Conservation (phyloP, 1,140 invertebrate genomes). For the Caerostris extrusa region DNA sequence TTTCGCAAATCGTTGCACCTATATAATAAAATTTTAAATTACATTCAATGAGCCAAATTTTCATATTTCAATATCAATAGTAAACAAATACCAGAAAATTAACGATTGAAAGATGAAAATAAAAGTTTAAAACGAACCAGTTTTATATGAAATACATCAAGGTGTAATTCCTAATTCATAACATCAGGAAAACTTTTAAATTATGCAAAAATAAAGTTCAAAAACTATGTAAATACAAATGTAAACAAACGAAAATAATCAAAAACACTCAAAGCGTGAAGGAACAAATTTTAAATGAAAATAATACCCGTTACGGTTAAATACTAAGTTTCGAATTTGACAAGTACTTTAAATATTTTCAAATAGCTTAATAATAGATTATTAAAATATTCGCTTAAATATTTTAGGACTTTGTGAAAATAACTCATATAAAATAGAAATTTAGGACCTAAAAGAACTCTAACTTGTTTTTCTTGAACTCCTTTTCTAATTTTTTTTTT, state of each 20-base stretch:
- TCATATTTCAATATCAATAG: not conserved
- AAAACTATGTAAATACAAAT: not conserved
- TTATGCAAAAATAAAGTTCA: not conserved
- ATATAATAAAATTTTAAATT: not conserved
- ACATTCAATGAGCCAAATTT: not conserved
- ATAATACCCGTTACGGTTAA: slow-evolving; percentile 34
- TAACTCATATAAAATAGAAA: too few species aligned
- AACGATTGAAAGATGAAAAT: not conserved
- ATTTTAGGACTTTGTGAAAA: too few species aligned
- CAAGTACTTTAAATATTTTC: not conserved
- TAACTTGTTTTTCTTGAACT: too few species aligned
- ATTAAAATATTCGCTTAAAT: too few species aligned
- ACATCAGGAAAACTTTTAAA: not conserved
- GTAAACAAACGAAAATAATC: not conserved
- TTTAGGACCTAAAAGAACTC: too few species aligned
- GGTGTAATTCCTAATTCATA: not conserved
- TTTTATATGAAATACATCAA: not conserved
- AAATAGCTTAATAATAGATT: too few species aligned
- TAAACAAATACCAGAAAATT: not conserved
- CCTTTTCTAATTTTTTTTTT: too few species aligned
- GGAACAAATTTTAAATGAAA: slow-evolving; percentile 12
- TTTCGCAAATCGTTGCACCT: not conserved
- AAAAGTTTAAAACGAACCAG: not conserved
- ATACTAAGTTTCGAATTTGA: not conserved
- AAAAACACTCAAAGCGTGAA: not conserved